Percentiles rank a stretch among this genome's conserved stretches.
Conservation (phyloP, 2,888 invertebrate genomes). For the Formica aserva region DNA sequence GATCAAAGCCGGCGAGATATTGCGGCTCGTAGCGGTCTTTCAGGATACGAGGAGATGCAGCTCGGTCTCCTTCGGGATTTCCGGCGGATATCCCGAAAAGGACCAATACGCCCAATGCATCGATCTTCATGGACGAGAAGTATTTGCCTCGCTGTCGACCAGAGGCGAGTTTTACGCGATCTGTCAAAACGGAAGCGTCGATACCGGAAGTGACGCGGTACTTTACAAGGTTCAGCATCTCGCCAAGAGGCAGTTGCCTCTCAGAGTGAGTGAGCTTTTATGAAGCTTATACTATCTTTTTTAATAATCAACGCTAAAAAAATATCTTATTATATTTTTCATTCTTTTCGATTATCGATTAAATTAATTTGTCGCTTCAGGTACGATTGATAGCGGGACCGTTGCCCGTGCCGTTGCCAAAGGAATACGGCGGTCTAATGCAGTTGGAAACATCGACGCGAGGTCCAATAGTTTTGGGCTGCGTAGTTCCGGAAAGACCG, state of each 20-base stretch:
- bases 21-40: constrained; percentile 87
- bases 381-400: constrained; percentile 86
- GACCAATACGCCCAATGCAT: constrained; percentile 87
- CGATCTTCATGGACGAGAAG: constrained; percentile 84
- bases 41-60: constrained; percentile 86
- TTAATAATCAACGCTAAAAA: background rate
- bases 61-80: constrained; percentile 84
- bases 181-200: constrained; percentile 85
- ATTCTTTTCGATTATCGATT: background rate
- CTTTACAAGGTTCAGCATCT: constrained; percentile 87
- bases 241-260: constrained; percentile 86
- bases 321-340: background rate
- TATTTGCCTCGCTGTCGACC: constrained; percentile 87
- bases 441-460: constrained; percentile 84
- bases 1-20: constrained; percentile 86
- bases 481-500: constrained; percentile 85
- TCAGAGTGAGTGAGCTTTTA: constrained; percentile 79
- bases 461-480: constrained; percentile 86
- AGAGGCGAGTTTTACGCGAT: constrained; percentile 87
- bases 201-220: constrained; percentile 84
- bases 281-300: background rate
- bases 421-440: constrained; percentile 85
- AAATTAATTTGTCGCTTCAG: constrained; percentile 61
- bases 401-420: constrained; percentile 83
- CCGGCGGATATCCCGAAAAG: constrained; percentile 82